Percentiles rank a stretch among this genome's conserved stretches.
These are phyloP conservation scores for Aphelenchoides besseyi DNA, from an alignment of 1,140 invertebrate genomes.

Conservation along the genomic window DNA sequence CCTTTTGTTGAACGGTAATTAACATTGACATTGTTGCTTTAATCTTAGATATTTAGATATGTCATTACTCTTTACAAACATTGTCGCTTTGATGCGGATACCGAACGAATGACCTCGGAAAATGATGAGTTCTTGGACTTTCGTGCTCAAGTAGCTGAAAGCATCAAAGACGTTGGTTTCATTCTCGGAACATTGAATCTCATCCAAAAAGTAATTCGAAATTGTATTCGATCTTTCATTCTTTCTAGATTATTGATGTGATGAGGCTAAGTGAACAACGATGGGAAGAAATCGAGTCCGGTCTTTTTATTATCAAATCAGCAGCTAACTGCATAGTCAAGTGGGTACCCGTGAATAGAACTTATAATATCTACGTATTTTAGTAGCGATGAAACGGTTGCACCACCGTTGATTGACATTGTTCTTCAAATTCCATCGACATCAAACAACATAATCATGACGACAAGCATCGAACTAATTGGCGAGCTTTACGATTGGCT, in stretches of 20 bases:
- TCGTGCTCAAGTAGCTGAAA: constrained; percentile 79
- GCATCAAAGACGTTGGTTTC: constrained; percentile 95
- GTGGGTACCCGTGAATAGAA: constrained; percentile 70
- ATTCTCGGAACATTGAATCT: constrained; percentile 86
- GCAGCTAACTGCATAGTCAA: constrained; percentile 90
- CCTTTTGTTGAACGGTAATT: constrained; percentile 85
- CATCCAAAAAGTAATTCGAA: constrained; percentile 82
- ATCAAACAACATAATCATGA: constrained; percentile 80
- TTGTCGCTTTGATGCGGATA: constrained; percentile 84
- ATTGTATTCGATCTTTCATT: not conserved
- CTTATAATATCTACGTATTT: constrained; percentile 24
- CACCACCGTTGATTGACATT: constrained; percentile 85
- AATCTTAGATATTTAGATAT: too few relatives aligned
- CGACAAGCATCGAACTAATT: constrained; percentile 81
- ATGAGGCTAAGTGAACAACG: constrained; percentile 63
- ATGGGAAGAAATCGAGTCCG: constrained; percentile 92
- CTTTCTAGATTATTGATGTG: constrained; percentile 65
- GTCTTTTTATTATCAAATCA: constrained; percentile 88
- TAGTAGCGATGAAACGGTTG: constrained; percentile 80
- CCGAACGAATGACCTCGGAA: constrained; percentile 81
- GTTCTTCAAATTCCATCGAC: constrained; percentile 79
- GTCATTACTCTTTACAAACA: constrained; percentile 69
- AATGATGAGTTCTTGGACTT: constrained; percentile 83
- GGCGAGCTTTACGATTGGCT: constrained; percentile 94
- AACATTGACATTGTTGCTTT: too few relatives aligned